Evolutionary conservation across 2,888 invertebrate genomes (phyloP).

Genomic region (Megaustenia siamemsis): DNA sequence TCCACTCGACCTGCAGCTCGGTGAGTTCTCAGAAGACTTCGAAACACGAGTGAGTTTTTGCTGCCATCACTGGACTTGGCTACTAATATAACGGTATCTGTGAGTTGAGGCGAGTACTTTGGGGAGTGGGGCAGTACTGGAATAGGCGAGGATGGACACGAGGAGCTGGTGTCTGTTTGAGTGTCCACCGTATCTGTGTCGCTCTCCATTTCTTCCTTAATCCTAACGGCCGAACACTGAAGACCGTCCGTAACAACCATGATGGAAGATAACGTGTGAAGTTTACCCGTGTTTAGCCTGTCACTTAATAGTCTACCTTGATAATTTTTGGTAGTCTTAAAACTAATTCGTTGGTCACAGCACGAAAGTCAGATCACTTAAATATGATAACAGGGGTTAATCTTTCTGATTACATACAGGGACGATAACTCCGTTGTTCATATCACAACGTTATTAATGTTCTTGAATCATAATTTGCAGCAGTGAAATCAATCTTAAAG

Average conservation of each 20-base stretch:
- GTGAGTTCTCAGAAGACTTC: slow-evolving; percentile 48
- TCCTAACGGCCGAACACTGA: neutral
- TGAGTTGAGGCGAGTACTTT: slow-evolving; percentile 19
- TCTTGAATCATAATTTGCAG: too few species aligned
- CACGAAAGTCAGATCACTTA: too few species aligned
- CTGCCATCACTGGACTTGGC: slow-evolving; percentile 49
- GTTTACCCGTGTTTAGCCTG: neutral
- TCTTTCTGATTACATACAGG: too few species aligned
- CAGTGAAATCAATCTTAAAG: too few species aligned
- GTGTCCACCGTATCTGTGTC: slow-evolving; percentile 51
- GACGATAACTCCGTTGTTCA: too few species aligned
- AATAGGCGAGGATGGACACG: slow-evolving; percentile 41
- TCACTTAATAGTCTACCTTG: neutral
- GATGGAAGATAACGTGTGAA: neutral
- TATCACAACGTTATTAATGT: too few species aligned
- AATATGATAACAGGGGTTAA: too few species aligned
- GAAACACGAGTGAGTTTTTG: slow-evolving; percentile 48
- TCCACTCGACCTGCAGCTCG: slow-evolving; percentile 61
- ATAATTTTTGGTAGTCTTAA: too few species aligned
- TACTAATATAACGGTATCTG: slow-evolving; percentile 50
- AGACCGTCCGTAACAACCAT: slow-evolving; percentile 48
- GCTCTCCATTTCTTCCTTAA: slow-evolving; percentile 54
- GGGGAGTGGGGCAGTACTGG: slow-evolving; percentile 9
- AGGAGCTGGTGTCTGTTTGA: slow-evolving; percentile 31
- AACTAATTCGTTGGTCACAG: too few species aligned